Evolutionary conservation across 2,888 invertebrate species (phyloP), one percentile per base, ranked within the genome.

Genomic region (Elysia crispata): DNA sequence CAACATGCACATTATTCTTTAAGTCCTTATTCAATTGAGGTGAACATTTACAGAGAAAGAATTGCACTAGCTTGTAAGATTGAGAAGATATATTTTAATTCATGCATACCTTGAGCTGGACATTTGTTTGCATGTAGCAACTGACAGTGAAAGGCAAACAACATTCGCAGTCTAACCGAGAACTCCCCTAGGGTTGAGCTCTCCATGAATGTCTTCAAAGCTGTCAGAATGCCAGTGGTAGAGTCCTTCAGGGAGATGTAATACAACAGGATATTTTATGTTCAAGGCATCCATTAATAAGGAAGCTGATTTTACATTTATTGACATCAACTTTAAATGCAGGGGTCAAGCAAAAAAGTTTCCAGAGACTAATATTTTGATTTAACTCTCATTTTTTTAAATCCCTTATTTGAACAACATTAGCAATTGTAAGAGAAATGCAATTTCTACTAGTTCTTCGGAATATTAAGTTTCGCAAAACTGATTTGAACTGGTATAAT

Each of bases 171-270:
- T 80, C 98, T 94, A 0, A 95, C 93, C 81, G 95, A 93, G 89
- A 95, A 99, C 92, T 98, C 97, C 0, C 96, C 97, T 49, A 98
- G 92, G 80, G 95, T 94, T 0, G 97, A 95, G 66, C 95, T 94
- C 87, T 96, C 96, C 91, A 99, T 94, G 90, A 97, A 98, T 80
- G 95, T 94, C 83, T 95, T 95, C 54, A 98, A 92, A 0, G 92
- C 89, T 28, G 73, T 79, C 77, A 83, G 23, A 15, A 83, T 31
- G 15, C 81, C 76, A 15, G 49, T 11, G 5, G 23, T n/a, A 5
- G 25, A 64, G 23, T n/a, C 31, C 74, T 74, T 13, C 54, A 15
- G 54, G 20, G 20, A 54, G 54, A 54, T n/a, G n/a, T n/a, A n/a
- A n/a, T n/a, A n/a, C n/a, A n/a, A n/a, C n/a, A n/a, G n/a, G n/a